Base-by-base conservation (phyloP, 2,113 vertebrate genomes). In the Dasypus novemcinctus region DNA sequence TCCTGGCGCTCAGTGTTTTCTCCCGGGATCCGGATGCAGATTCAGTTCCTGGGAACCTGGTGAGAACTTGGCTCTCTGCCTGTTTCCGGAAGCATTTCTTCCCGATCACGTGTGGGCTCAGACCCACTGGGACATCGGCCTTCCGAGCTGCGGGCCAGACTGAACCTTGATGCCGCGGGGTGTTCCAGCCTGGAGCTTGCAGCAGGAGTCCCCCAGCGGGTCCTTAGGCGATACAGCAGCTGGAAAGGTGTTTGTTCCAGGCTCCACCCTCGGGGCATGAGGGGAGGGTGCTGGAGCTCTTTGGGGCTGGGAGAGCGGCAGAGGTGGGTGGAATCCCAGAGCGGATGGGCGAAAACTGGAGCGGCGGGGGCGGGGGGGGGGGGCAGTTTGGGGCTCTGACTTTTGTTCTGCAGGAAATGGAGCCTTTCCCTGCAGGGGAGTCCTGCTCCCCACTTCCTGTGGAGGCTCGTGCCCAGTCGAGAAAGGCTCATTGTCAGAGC, bases 21-120 rank as follows among this genome's bases (percentile, higher is more conserved):
- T 72, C 36, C 49, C 78, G 41, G 85, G 91, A 95, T 49, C 46
- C 17, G 11, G 68, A 80, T 29, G 20, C 0, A 10, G 33, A 87
- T 79, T 78, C 54, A 25, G 52, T 64, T 88, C 61, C 89, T 92
- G 85, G 71, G 85, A 92, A 68, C 66, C 54, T 54, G n/a, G 66
- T 6, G 11, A 41, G 64, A 57, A 23, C 18, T 8, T 80, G 83
- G 36, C 76, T 49, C 14, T 52, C 49, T 14, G 31, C 72, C 33
- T 2, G 1, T 36, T 41, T 23, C 71, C 20, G 0, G 41, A 78
- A 74, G 81, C 76, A 14, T 31, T 43, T 81, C 41, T 95, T n/a
- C 12, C 17, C 2, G 36, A 41, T 21, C 43, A 27, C 29, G 0
- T 12, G 41, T 1, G 25, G 31, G 7, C 49, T 61, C 49, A 38